phyloP scores from a whole-genome alignment of 2,888 invertebrate genomes.

The Nomada goodeniana region DNA sequence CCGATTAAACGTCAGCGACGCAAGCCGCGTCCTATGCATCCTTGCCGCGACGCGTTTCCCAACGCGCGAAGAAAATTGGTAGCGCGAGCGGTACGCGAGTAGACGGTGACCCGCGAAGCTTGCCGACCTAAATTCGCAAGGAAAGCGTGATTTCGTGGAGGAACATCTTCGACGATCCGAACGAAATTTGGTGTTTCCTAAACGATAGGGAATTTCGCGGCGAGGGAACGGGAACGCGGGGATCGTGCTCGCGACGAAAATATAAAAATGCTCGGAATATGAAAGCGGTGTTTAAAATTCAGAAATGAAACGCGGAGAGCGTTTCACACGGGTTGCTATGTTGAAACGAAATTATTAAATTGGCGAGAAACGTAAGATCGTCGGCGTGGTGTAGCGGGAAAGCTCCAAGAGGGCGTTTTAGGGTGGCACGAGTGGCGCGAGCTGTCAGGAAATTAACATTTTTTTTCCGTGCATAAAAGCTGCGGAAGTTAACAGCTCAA shows the following conservation, averaged over 20 bases:
- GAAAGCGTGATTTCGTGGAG: too few species aligned
- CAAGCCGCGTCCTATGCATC: conserved; percentile 18
- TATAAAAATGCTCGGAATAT: neutral
- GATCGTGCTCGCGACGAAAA: neutral
- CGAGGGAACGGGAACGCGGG: neutral
- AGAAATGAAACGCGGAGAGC: neutral
- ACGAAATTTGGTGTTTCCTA: too few species aligned
- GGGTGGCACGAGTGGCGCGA: conserved; percentile 39
- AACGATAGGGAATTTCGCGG: too few species aligned
- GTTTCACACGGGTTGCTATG: neutral
- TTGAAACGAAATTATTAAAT: conserved; percentile 31
- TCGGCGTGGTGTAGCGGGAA: conserved; percentile 20
- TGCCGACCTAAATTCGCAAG: too few species aligned
- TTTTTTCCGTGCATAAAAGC: conserved; percentile 55
- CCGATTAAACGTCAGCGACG: conserved; percentile 74
- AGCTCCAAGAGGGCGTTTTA: conserved; percentile 39
- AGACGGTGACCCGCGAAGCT: too few species aligned
- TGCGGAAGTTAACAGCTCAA: conserved; percentile 53
- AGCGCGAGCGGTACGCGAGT: too few species aligned
- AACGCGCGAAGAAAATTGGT: neutral
- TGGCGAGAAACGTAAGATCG: conserved; percentile 27
- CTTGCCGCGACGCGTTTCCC: conserved; percentile 10
- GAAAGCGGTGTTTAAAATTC: neutral
- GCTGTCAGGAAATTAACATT: conserved; percentile 64
- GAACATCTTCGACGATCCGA: too few species aligned